Percentiles rank a stretch among this genome's conserved stretches.
phyloP scores from a whole-genome alignment of 2,113 vertebrate genomes.

The Terrapene triunguis region DNA sequence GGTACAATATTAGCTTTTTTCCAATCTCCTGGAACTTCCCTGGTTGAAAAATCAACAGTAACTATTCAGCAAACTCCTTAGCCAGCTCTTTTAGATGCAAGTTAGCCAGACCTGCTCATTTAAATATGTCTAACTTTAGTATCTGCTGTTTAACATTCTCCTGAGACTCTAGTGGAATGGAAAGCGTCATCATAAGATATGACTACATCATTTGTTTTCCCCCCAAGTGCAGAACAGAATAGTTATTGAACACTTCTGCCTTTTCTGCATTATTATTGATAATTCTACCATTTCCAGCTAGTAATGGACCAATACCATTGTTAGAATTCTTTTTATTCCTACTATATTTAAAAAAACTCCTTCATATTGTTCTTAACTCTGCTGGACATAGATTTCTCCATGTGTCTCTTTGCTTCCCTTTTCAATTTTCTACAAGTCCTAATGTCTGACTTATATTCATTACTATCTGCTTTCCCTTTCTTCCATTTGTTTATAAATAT shows the following conservation, averaged over 20 bases:
- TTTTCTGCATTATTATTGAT: not conserved
- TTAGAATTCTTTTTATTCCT: too few species aligned
- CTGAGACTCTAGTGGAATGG: not conserved
- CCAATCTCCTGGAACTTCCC: not conserved
- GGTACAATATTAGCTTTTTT: not conserved
- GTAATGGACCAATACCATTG: too few species aligned
- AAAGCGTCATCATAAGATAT: not conserved
- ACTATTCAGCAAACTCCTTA: not conserved
- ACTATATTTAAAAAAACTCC: too few species aligned
- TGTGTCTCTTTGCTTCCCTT: too few species aligned
- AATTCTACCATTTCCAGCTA: not conserved
- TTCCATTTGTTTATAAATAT: too few species aligned
- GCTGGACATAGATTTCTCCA: too few species aligned
- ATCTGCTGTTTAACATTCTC: not conserved
- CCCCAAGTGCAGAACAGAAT: not conserved
- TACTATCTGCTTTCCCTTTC: too few species aligned
- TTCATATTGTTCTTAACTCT: too few species aligned
- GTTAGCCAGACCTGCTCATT: not conserved
- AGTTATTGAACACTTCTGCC: not conserved
- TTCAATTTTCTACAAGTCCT: too few species aligned
- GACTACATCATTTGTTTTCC: not conserved
- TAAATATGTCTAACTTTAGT: not conserved
- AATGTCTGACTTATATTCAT: too few species aligned
- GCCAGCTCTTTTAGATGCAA: not conserved
- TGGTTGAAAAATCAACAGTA: not conserved